Evolutionary conservation across 2,888 invertebrate species (phyloP), one percentile per base, ranked within the genome.

Genomic region (Frankliniella fusca): DNA sequence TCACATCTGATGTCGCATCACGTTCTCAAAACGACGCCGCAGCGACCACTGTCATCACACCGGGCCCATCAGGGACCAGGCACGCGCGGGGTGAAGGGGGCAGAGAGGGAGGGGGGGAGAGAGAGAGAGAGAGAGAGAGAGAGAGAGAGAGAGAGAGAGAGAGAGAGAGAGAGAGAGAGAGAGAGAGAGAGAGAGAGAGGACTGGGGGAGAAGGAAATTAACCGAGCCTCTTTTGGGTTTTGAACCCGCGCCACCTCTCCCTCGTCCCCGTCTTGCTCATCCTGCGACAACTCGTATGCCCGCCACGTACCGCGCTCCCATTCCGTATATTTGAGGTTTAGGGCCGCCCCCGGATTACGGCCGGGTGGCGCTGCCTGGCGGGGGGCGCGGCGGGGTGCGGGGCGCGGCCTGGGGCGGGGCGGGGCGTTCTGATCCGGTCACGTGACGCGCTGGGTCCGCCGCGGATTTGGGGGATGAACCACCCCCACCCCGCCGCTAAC

Each of bases 311-410:
- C 61, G 20, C 15, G 70, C 70, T 12, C 11, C 23, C 70, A 76
- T 76, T 76, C 70, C 70, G 70, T 76, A 27, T 23, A 76, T 76
- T 76, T 76, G 70, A 76, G 70, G 70, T 76, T 76, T 76, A 76
- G 70, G 54, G 54, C 38, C 38, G 38, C 38, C 38, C 38, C 38
- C 38, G 38, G 27, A 8, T n/a, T 70, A 70, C 70, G 70, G 70
- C 70, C 38, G 38, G 38, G 54, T 54, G 70, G 20, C 65, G n/a
- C n/a, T 11, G n/a, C 70, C 7, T 23, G 23, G 23, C 23, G 23
- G 70, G 23, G 70, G 70, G 70, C 11, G 70, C 8, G 70, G 23
- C 70, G n/a, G 65, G 65, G 20, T 23, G 70, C 23, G 23, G 5
- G 23, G 70, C 54, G n/a, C 54, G 54, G 20, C 15, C 54, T 10